Percentiles rank a stretch among this genome's conserved stretches.
phyloP scores from a whole-genome alignment of 2,888 invertebrate species.

The Eupithecia subfuscata region DNA sequence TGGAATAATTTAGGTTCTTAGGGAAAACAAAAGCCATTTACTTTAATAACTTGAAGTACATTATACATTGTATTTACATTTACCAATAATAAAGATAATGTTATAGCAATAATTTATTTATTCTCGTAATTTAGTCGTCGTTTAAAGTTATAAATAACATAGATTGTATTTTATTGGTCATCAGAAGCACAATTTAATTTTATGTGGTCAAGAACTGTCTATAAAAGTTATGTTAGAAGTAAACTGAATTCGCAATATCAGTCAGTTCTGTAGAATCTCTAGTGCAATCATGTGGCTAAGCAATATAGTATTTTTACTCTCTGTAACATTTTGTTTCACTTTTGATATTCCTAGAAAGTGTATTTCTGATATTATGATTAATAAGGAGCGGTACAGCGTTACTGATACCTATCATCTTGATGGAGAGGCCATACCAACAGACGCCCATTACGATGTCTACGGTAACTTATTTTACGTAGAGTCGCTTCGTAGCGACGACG shows the following conservation, averaged over 20 bases:
- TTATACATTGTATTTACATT: not conserved
- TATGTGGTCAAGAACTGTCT: conserved; percentile 26
- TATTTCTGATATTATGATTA: conserved; percentile 61
- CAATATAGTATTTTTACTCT: conserved; percentile 49
- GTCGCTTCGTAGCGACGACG: conserved; percentile 54
- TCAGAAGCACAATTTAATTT: conserved; percentile 11
- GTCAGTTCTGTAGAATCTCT: conserved; percentile 15
- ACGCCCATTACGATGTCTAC: conserved; percentile 67
- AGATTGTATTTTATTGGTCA: conserved; percentile 16
- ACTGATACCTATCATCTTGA: conserved; percentile 58
- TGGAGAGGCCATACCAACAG: conserved; percentile 63
- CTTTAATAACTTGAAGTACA: not conserved
- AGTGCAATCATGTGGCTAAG: conserved; percentile 46
- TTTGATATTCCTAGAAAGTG: conserved; percentile 68
- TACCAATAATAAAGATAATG: not conserved
- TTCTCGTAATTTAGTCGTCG: conserved; percentile 11
- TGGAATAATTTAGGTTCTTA: not conserved
- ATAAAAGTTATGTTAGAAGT: not conserved
- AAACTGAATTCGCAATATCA: conserved; percentile 6
- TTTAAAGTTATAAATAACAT: conserved; percentile 2
- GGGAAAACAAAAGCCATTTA: not conserved
- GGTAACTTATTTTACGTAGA: conserved; percentile 73
- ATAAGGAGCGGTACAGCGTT: conserved; percentile 62
- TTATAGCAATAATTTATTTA: conserved; percentile 10
- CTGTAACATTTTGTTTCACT: conserved; percentile 46